Percentiles rank a stretch among this genome's conserved stretches.
These are phyloP conservation scores for Ceyx melanurus DNA, from an alignment of 2,113 vertebrate species.

Conservation along the genomic window DNA sequence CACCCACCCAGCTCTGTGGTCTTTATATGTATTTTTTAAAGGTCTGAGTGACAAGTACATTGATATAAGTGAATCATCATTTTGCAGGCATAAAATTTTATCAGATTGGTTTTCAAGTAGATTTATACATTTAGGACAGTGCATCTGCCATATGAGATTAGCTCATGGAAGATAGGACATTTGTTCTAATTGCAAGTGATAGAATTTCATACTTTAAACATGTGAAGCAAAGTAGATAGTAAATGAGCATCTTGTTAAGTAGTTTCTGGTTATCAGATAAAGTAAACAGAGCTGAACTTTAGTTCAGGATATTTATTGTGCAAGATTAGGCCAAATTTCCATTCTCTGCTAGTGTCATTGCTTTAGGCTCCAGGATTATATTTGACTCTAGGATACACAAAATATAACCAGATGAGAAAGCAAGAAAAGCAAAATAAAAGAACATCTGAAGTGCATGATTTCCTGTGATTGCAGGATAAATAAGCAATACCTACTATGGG, in stretches of 20 bases:
- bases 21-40: conserved; percentile 67
- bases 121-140: conserved; percentile 75
- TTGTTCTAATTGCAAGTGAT: conserved; percentile 54
- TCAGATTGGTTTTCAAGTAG: conserved; percentile 81
- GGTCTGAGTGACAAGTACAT: conserved; percentile 78
- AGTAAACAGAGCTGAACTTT: conserved; percentile 46
- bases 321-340: conserved; percentile 54
- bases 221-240: conserved; percentile 60
- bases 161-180: conserved; percentile 69
- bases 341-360: neutral
- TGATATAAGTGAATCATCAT: conserved; percentile 82
- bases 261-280: conserved; percentile 68
- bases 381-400: conserved; percentile 14
- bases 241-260: conserved; percentile 56
- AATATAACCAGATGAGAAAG: conserved; percentile 12
- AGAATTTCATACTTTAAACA: conserved; percentile 64
- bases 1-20: conserved; percentile 71
- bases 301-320: conserved; percentile 9
- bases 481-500: neutral
- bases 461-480: neutral
- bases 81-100: conserved; percentile 77
- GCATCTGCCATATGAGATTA: conserved; percentile 78
- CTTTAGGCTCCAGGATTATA: conserved; percentile 1
- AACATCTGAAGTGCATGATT: neutral
- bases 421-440: conserved; percentile 9